Evolutionary conservation across 2,888 invertebrate species (phyloP), one percentile per base, ranked within the genome.

Genomic region (Yponomeuta malinellus): DNA sequence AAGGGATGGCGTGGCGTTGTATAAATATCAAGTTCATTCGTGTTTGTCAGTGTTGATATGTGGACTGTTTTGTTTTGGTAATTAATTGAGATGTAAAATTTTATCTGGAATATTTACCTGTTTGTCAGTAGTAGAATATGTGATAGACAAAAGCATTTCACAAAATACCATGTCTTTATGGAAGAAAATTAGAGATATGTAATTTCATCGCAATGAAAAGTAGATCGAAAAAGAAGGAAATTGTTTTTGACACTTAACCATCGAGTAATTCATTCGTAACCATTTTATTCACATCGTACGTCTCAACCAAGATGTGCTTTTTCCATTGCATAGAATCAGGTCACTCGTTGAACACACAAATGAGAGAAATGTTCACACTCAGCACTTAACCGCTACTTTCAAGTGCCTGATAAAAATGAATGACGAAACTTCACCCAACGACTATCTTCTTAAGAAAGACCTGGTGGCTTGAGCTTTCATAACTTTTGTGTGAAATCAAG

Each of bases 381-480:
- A 15, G 15, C 52, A 59, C 52, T 59, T 59, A 59, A 59, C 52
- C 52, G 52, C 52, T 12, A 15, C 52, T 59, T 59, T 59, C 52
- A 59, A 59, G 52, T 59, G 52, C 52, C 52, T 59, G 52, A 59
- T 59, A 59, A 59, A 43, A 59, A 59, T 59, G 52, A 59, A 59
- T 59, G 52, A 59, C 52, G 15, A 59, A 59, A 59, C 10, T 37
- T 52, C 52, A 52, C 52, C 15, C 6, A 59, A 59, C 52, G 2
- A 59, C 52, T 15, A 59, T 59, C 52, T 59, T 15, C 4, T 59
- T 15, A 15, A 59, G 52, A 59, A 12, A 59, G 15, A 59, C 4
- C 15, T 59, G 52, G 52, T 8, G 43, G 43, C 43, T 0, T 43
- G 43, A 59, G 52, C 52, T 15, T 59, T 15, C 52, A 15, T 59